A percentile compares a stretch with the other conserved stretches of the same genome.
These are phyloP conservation scores for Arctocebus calabarensis DNA, from an alignment of 2,797 vertebrate genomes.

Conservation along the genomic window DNA sequence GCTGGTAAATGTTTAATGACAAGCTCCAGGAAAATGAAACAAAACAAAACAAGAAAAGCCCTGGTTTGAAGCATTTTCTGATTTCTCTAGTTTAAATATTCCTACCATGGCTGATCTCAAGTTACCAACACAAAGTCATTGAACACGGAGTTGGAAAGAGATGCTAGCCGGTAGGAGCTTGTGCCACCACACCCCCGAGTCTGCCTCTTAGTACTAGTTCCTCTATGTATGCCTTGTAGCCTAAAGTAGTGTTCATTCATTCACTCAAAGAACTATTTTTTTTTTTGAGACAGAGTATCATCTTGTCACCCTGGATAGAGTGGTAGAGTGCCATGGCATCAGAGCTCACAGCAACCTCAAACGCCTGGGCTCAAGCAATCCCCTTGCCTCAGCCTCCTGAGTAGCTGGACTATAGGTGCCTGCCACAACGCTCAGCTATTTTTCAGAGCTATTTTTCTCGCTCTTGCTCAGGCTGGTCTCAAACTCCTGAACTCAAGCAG, in stretches of 20 bases:
- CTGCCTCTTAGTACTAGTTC: not conserved
- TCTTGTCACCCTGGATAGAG: too few species aligned
- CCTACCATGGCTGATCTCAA: not conserved
- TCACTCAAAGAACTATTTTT: not conserved
- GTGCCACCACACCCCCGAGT: not conserved
- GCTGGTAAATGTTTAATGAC: conserved; percentile 2
- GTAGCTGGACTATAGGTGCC: too few species aligned
- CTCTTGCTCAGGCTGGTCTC: too few species aligned
- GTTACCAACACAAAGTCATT: not conserved
- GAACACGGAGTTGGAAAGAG: not conserved
- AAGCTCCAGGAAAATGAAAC: not conserved
- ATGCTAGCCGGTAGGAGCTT: not conserved
- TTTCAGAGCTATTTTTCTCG: too few species aligned
- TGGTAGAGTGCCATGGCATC: too few species aligned
- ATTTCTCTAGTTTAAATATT: conserved; percentile 4
- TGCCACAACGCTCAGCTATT: too few species aligned
- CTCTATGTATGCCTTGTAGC: not conserved
- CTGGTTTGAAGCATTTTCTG: not conserved
- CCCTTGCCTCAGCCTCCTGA: too few species aligned
- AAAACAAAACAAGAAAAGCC: not conserved
- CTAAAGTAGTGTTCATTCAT: not conserved
- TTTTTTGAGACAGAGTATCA: too few species aligned
- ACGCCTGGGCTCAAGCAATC: too few species aligned
- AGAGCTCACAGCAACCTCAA: too few species aligned
- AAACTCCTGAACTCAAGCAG: too few species aligned